Conservation (phyloP, 2,888 invertebrate genomes). For the Tachina fera region DNA sequence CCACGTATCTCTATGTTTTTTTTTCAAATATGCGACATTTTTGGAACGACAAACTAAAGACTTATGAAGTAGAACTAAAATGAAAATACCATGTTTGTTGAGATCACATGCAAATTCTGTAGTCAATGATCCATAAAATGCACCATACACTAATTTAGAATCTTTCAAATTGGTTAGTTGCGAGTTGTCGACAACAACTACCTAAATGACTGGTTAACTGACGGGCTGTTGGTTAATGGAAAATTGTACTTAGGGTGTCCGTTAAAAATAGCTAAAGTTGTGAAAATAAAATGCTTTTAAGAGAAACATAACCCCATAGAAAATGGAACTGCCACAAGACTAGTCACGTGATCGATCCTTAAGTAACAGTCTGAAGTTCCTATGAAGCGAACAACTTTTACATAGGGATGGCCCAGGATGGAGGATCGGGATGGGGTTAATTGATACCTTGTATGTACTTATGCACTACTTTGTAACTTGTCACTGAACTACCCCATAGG, state of each 20-base stretch:
- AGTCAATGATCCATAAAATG: slow-evolving; percentile 39
- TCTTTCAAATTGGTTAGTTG: slow-evolving; percentile 61
- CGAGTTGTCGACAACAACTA: slow-evolving; percentile 39
- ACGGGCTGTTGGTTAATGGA: slow-evolving; percentile 24
- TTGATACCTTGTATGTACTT: too few relatives aligned
- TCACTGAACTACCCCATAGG: too few relatives aligned
- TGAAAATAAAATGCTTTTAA: too few relatives aligned
- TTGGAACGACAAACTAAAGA: slow-evolving; percentile 57
- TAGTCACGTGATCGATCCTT: too few relatives aligned
- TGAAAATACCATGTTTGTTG: slow-evolving; percentile 18
- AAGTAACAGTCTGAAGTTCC: too few relatives aligned
- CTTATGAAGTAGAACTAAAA: slow-evolving; percentile 1
- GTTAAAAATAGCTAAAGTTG: not conserved
- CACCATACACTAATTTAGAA: slow-evolving; percentile 60
- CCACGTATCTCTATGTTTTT: not conserved
- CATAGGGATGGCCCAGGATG: too few relatives aligned
- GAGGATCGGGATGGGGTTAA: too few relatives aligned
- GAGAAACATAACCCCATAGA: too few relatives aligned
- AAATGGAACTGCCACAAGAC: too few relatives aligned
- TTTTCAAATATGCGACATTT: slow-evolving; percentile 63
- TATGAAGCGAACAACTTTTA: too few relatives aligned
- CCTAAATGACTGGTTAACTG: slow-evolving; percentile 30
- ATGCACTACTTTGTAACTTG: too few relatives aligned
- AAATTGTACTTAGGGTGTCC: not conserved
- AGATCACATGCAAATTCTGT: slow-evolving; percentile 65